phyloP scores from a whole-genome alignment of 2,797 vertebrate species.

The Scolopax rusticola region DNA sequence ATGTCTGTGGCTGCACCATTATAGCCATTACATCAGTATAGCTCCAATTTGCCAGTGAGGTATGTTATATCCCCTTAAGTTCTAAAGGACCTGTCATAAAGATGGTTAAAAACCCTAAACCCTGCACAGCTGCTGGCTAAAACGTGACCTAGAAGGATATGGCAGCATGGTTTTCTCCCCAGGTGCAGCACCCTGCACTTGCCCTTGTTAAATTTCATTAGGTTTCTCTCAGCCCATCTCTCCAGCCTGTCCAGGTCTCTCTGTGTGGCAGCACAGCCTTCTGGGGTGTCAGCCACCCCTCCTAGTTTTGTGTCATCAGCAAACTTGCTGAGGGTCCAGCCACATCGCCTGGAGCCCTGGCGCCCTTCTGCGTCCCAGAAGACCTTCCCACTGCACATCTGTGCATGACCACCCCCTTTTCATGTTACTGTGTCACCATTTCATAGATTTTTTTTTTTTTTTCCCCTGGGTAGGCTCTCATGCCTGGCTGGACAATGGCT shows the following conservation, averaged over 20 bases:
- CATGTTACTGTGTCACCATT: rapidly evolving
- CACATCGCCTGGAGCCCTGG: neutral
- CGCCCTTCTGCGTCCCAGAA: neutral
- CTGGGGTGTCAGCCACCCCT: no score
- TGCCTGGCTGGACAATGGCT: neutral
- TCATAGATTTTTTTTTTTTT: neutral
- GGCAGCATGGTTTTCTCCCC: no score
- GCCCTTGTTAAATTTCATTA: no score
- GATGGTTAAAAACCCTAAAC: neutral
- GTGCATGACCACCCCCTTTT: neutral
- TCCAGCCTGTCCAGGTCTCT: no score
- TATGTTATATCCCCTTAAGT: neutral
- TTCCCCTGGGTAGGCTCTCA: neutral
- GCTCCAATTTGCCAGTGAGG: neutral
- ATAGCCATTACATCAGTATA: neutral
- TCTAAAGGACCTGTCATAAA: neutral
- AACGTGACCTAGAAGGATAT: rapidly evolving
- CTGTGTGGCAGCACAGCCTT: no score
- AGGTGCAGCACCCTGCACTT: no score
- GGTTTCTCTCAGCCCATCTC: no score
- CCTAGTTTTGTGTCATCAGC: no score
- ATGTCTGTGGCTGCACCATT: neutral
- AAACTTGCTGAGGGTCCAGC: neutral
- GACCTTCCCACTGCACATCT: neutral
- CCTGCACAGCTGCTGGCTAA: neutral